Percentiles rank a stretch among this genome's conserved stretches.
phyloP scores from a whole-genome alignment of 2,797 vertebrate genomes.

The Tapirus indicus region DNA sequence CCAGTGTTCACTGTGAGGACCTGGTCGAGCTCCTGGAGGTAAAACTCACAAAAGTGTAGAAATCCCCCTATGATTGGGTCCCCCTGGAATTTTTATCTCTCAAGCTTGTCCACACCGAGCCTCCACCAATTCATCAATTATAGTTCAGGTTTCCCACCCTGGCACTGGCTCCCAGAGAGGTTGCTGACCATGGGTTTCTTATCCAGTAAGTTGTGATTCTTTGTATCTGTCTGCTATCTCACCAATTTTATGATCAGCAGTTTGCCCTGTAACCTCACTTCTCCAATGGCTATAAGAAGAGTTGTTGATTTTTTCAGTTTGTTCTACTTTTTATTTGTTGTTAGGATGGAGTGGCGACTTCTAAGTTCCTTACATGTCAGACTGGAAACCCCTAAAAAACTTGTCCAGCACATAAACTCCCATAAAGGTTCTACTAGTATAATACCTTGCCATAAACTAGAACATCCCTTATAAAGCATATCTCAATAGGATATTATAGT shows the following conservation, averaged over 20 bases:
- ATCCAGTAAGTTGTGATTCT: neutral
- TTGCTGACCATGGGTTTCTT: neutral
- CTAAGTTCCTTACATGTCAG: neutral
- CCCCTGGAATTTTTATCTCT: neutral
- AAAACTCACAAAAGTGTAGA: neutral
- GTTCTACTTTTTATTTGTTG: neutral
- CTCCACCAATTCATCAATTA: neutral
- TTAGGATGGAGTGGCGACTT: neutral
- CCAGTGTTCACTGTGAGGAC: neutral
- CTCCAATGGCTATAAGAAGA: neutral
- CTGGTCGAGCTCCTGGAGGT: neutral
- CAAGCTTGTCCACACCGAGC: neutral
- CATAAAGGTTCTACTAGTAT: neutral
- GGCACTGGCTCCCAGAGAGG: neutral
- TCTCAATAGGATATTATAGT: neutral
- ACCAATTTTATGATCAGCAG: neutral
- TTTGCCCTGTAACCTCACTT: neutral
- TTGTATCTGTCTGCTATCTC: neutral
- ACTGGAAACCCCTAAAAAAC: neutral
- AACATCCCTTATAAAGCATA: constrained; percentile 11
- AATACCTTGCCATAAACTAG: constrained; percentile 31
- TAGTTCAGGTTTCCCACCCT: neutral
- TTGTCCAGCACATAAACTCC: constrained; percentile 10
- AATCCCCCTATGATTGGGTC: neutral
- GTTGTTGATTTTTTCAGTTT: neutral